phyloP scores from a whole-genome alignment of 2,113 vertebrate species.

The Apistogramma diplotaenia region DNA sequence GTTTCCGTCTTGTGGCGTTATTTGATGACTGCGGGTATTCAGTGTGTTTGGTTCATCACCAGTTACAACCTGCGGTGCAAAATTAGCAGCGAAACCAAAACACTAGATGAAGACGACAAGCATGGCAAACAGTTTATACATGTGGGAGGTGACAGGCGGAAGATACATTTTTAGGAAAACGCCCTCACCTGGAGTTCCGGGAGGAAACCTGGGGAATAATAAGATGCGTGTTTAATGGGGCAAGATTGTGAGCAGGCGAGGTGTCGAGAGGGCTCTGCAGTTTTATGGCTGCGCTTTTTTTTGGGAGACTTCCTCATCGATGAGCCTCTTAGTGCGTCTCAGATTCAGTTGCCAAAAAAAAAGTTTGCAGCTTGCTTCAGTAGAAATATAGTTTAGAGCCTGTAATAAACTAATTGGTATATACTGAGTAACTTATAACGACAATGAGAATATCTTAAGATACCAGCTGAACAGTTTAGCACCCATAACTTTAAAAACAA shows the following conservation, averaged over 20 bases:
- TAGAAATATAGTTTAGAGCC: neutral
- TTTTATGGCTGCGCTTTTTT: neutral
- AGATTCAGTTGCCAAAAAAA: conserved; percentile 17
- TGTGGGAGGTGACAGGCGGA: neutral
- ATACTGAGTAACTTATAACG: neutral
- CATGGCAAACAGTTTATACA: neutral
- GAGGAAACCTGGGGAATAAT: conserved; percentile 20
- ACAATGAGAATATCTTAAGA: conserved; percentile 4
- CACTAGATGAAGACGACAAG: neutral
- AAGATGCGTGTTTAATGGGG: conserved; percentile 35
- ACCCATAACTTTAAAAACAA: neutral
- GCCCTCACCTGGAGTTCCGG: neutral
- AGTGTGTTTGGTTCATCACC: neutral
- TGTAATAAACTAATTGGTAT: neutral
- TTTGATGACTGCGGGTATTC: neutral
- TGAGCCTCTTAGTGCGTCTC: neutral
- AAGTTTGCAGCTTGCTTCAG: neutral
- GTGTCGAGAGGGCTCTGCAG: conserved; percentile 2
- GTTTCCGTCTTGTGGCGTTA: neutral
- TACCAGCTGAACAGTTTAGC: conserved; percentile 15
- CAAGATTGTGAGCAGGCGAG: conserved; percentile 22
- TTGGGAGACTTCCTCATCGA: neutral
- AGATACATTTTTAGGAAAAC: conserved; percentile 4
- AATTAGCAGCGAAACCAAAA: neutral
- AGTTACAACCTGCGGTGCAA: neutral